Evolutionary conservation across 2,888 invertebrate genomes (phyloP), one percentile per base, ranked within the genome.

Genomic region (Herminia tarsipennalis): DNA sequence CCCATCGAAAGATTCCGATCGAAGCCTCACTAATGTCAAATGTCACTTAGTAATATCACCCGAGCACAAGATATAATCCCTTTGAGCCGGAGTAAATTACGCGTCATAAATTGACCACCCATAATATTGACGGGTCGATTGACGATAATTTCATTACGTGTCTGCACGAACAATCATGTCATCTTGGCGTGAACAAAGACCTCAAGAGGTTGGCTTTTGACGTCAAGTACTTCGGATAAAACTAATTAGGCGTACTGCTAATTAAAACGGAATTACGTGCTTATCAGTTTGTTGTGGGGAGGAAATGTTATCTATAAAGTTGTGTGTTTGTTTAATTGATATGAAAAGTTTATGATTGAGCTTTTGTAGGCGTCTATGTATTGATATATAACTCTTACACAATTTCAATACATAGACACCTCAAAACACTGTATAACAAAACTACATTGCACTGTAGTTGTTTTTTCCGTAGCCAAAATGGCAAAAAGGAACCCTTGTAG

Each of bases 101-200:
- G 38, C 37, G 28, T 46, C 65, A 55, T 64, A 61, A 55, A 55
- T 59, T 64, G 47, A 38, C 41, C 54, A 47, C 43, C 63, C 42
- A 54, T 54, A 59, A 45, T 41, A 50, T 40, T 45, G 60, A 47
- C 33, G 50, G 25, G 18, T 9, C 41, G 20, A 12, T n/a, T 32
- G 38, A 20, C 35, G 36, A 47, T 64, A 50, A 64, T 59, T 55
- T 47, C 55, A 64, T 61, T 38, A 50, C 25, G 40, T 13, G 25
- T 5, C 16, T 36, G 64, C 35, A 49, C 41, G 46, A 51, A 42
- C 50, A 46, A 54, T 58, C 47, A 50, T 25, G 38, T 32, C 60
- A 46, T 27, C 25, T 27, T 5, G 3, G 3, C 5, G 18, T 18
- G 5, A 18, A 18, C 5, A 18, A 3, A 18, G 18, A 18, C 3